phyloP scores from a whole-genome alignment of 2,888 invertebrate genomes.

The Zygaena filipendulae region DNA sequence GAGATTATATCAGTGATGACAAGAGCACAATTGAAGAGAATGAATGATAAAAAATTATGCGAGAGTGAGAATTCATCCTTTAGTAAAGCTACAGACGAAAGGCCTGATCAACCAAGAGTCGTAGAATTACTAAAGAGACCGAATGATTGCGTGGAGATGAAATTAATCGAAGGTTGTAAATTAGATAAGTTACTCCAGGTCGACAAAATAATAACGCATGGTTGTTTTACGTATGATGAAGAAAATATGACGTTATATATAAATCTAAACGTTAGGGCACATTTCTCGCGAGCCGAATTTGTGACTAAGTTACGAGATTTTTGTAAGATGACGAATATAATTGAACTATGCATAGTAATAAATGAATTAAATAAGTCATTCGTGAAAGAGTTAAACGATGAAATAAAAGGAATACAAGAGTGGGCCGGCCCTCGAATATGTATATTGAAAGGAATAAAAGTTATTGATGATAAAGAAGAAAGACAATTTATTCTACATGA shows the following conservation, averaged over 20 bases:
- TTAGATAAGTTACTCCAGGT: constrained; percentile 3
- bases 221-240: no score
- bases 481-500: constrained; percentile 5
- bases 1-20: no score
- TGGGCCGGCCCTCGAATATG: constrained; percentile 8
- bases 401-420: constrained; percentile 4
- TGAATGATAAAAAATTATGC: no score
- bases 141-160: constrained; percentile 1
- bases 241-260: no score
- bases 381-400: constrained; percentile 4
- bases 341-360: constrained; percentile 7
- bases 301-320: constrained; percentile 1
- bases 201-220: no score
- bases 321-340: constrained; percentile 5
- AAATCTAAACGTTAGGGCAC: constrained; percentile 1
- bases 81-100: background rate
- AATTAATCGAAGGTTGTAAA: background rate
- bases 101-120: constrained; percentile 7
- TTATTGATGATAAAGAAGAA: constrained; percentile 1
- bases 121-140: constrained; percentile 2
- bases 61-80: background rate
- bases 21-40: constrained; percentile 9
- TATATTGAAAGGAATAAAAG: constrained; percentile 7
- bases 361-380: constrained; percentile 2
- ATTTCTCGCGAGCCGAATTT: constrained; percentile 8